Evolutionary conservation across 2,797 vertebrate species (phyloP), one percentile per base, ranked within the genome.

Genomic region (Huso huso): DNA sequence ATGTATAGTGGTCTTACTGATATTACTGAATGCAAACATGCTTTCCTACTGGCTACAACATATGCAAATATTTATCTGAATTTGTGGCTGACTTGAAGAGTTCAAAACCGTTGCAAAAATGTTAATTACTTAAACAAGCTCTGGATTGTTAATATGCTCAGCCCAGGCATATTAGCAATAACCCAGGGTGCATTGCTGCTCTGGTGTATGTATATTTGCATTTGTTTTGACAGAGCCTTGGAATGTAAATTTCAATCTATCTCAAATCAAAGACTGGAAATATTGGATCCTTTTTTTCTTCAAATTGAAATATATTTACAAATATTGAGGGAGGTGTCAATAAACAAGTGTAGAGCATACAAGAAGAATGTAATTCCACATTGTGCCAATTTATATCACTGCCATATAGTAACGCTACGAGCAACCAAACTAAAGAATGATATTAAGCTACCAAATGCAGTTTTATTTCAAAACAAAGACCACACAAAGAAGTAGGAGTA

Each of bases 71-170:
- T 81, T 84, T 82, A 84, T 85, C 78, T 63, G 72, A 76, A 80
- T 83, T 79, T 74, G 83, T 72, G 76, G 75, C 76, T 71, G 68
- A 73, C 71, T 80, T 77, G 77, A 86, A 75, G 77, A 76, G 75
- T 80, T 81, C 73, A 70, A 76, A 82, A 83, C 70, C 74, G 77
- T 84, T 82, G 79, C 83, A 82, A 84, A 37, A 87, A 84, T 81
- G 82, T 78, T 84, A 85, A 89, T 90, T 84, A 86, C 74, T 81
- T 75, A 74, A 80, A 73, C 79, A 70, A 70, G 64, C 74, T 71
- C 75, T 69, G 81, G 75, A 83, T 80, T 57, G 81, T 84, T 86
- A 86, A 79, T 79, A 83, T 81, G 82, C 83, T 82, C 82, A 80
- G 81, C 81, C 84, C 78, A 79, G 80, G 77, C 82, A 82, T 86